Evolutionary conservation across 2,797 vertebrate species (phyloP).

Genomic region (Amniataba percoides): DNA sequence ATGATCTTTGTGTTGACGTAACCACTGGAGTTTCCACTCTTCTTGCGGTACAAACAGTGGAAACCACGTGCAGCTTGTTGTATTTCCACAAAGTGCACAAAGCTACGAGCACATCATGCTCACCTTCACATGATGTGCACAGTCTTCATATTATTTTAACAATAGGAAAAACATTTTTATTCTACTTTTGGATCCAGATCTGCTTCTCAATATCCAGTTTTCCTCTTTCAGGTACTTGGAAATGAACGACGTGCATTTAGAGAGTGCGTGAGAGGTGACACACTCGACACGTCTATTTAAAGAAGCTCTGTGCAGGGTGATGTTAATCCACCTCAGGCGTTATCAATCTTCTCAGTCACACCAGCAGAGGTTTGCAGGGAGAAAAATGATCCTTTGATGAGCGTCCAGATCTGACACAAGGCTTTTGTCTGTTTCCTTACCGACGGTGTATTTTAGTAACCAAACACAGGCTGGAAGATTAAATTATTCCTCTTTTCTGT

Average conservation of each 20-base stretch:
- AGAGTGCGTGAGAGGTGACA: conserved; percentile 19
- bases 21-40: not conserved
- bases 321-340: conserved; percentile 70
- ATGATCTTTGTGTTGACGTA: no score
- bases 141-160: not conserved
- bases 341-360: conserved; percentile 66
- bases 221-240: no score
- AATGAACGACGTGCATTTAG: not conserved
- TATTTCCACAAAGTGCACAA: no score
- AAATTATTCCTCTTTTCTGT: not conserved
- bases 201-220: no score
- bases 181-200: not conserved
- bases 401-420: conserved; percentile 48
- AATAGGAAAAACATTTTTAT: not conserved
- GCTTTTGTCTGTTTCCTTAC: conserved; percentile 35
- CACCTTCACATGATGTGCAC: not conserved
- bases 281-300: conserved; percentile 45
- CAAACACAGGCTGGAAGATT: conserved; percentile 35
- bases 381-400: conserved; percentile 48
- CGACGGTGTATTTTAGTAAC: conserved; percentile 42
- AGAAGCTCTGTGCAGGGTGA: conserved; percentile 38
- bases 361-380: conserved; percentile 21
- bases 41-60: no score
- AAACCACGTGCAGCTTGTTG: not conserved
- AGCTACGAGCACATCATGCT: not conserved